These are phyloP conservation scores for Melanophora roralis DNA, from an alignment of 2,888 invertebrate genomes.

Conservation along the genomic window DNA sequence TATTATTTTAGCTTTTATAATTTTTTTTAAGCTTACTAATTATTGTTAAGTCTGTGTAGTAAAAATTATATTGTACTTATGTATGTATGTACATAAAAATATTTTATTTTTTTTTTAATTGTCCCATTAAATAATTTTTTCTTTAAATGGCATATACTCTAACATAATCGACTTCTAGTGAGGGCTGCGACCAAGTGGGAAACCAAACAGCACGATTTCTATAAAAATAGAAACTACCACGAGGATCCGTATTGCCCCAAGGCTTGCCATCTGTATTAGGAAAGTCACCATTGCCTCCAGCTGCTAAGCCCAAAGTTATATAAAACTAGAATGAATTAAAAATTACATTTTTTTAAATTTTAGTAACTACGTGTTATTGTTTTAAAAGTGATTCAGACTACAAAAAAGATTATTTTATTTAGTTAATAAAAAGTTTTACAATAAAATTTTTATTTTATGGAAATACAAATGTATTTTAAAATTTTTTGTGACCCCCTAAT, in stretches of 20 bases:
- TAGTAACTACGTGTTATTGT: no score
- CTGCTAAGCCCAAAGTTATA: constrained; percentile 86
- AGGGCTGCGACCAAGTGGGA: constrained; percentile 82
- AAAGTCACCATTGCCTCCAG: constrained; percentile 86
- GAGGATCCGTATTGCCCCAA: constrained; percentile 84
- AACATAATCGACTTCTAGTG: constrained; percentile 73
- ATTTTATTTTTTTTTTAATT: no score
- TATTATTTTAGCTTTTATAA: background rate
- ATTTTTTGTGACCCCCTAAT: no score
- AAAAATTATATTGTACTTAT: background rate
- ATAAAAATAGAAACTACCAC: constrained; percentile 85
- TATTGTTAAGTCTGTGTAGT: background rate
- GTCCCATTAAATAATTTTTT: no score
- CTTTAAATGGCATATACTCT: constrained; percentile 72
- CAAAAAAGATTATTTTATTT: no score
- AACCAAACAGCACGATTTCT: constrained; percentile 81
- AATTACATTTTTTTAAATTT: background rate
- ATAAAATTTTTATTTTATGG: no score
- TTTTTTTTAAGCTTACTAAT: no score
- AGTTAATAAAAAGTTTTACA: no score
- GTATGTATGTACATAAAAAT: no score
- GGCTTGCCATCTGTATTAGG: constrained; percentile 83
- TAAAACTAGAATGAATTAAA: constrained; percentile 81
- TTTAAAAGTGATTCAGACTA: no score
- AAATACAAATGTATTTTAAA: no score